Evolutionary conservation across 2,113 vertebrate genomes (phyloP).

Genomic region (Dipodomys stephensi): DNA sequence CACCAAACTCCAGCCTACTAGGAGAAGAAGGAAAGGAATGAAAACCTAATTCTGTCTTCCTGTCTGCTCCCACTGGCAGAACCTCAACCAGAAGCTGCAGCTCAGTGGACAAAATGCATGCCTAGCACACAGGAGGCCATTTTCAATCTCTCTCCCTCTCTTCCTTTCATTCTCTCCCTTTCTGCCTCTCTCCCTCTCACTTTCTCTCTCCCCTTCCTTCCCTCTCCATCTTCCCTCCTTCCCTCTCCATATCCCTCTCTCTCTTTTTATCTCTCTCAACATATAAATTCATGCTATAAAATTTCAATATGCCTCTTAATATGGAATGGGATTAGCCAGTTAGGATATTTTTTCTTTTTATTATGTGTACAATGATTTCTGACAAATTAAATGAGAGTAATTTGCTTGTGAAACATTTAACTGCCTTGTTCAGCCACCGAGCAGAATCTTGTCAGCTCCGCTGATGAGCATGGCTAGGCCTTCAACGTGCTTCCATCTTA

Average conservation of each 20-base stretch:
- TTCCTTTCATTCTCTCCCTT: too few relatives aligned
- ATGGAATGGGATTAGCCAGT: background rate
- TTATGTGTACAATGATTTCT: background rate
- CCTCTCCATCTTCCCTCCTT: too few relatives aligned
- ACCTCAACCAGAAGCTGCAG: background rate
- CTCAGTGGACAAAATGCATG: too few relatives aligned
- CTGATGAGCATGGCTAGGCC: background rate
- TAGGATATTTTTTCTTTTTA: background rate
- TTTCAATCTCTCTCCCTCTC: too few relatives aligned
- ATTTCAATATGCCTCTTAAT: background rate
- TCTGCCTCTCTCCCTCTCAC: too few relatives aligned
- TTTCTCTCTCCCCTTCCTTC: too few relatives aligned
- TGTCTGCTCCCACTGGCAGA: background rate
- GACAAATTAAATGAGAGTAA: background rate
- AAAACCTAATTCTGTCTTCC: background rate
- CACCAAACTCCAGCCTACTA: background rate
- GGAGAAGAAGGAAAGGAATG: background rate
- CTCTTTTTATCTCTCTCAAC: too few relatives aligned
- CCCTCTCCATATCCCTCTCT: too few relatives aligned
- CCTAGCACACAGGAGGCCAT: too few relatives aligned
- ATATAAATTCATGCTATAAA: background rate
- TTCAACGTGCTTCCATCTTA: rapidly evolving
- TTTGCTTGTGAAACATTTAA: background rate
- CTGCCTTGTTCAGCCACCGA: background rate
- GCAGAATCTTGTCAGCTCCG: background rate